phyloP scores from a whole-genome alignment of 1,140 invertebrate species.

The Coboldia fuscipes region DNA sequence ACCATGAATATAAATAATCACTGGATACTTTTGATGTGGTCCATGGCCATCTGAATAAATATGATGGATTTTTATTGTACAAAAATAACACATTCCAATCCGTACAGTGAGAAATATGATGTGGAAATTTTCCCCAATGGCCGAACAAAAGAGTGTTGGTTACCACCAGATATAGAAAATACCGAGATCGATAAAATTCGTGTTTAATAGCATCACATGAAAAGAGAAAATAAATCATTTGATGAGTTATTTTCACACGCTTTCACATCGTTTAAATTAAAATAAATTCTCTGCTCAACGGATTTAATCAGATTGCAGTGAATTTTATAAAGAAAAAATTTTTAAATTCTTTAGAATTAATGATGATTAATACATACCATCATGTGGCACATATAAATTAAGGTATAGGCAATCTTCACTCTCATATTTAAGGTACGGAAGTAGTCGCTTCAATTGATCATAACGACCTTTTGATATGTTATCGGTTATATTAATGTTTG shows the following conservation, averaged over 20 bases:
- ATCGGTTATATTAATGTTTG: conserved; percentile 22
- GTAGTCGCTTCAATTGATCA: conserved; percentile 41
- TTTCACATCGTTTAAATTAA: too few relatives aligned
- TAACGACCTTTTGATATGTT: conserved; percentile 32
- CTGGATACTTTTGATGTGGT: conserved; percentile 32
- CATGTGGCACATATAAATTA: conserved; percentile 76
- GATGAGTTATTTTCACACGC: too few relatives aligned
- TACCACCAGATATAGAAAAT: background rate
- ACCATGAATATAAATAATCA: conserved; percentile 78
- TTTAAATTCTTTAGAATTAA: too few relatives aligned
- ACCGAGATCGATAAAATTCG: too few relatives aligned
- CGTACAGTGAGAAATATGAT: conserved; percentile 2
- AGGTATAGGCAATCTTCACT: conserved; percentile 84
- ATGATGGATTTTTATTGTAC: background rate
- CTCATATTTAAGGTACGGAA: conserved; percentile 52
- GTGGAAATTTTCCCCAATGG: background rate
- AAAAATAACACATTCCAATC: background rate
- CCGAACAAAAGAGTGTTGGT: background rate
- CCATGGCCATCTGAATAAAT: conserved; percentile 1
- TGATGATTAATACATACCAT: too few relatives aligned
- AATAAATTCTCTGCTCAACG: too few relatives aligned
- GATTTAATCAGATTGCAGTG: too few relatives aligned
- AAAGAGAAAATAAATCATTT: too few relatives aligned
- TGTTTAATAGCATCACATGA: too few relatives aligned
- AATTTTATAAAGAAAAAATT: too few relatives aligned